These are phyloP conservation scores for Danaus melanippus DNA, from an alignment of 1,140 invertebrate genomes.

Conservation along the genomic window DNA sequence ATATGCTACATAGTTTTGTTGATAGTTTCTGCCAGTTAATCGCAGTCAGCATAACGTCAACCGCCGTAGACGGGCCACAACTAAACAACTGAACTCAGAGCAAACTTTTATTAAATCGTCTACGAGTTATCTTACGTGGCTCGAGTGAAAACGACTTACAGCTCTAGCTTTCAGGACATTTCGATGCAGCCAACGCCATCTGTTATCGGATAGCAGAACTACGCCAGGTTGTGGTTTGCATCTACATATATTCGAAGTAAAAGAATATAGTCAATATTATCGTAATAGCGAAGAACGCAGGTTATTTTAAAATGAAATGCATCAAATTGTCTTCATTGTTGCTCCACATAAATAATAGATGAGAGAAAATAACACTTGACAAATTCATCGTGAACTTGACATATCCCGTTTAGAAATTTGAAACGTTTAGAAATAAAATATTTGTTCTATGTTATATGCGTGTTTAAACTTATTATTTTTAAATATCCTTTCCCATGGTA, in stretches of 20 bases:
- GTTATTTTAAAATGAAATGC: constrained; percentile 37
- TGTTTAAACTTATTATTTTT: too few species aligned
- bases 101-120: constrained; percentile 51
- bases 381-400: constrained; percentile 5
- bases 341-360: constrained; percentile 61
- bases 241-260: constrained; percentile 19
- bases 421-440: constrained; percentile 10
- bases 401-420: constrained; percentile 17
- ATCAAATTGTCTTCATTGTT: constrained; percentile 63
- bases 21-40: not conserved
- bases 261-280: constrained; percentile 16
- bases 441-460: constrained; percentile 3
- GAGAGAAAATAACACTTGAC: constrained; percentile 19
- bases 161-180: constrained; percentile 12
- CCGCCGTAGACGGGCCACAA: constrained; percentile 28
- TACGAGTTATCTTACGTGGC: constrained; percentile 34
- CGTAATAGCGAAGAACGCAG: constrained; percentile 9
- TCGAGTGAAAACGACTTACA: constrained; percentile 26
- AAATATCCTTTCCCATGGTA: too few species aligned
- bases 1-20: too few species aligned
- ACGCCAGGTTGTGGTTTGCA: constrained; percentile 22
- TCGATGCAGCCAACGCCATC: constrained; percentile 37
- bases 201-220: constrained; percentile 49
- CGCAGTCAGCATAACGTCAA: constrained; percentile 11
- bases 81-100: constrained; percentile 46